A percentile compares a stretch with the other conserved stretches of the same genome.
Conservation (phyloP, 2,888 invertebrate species). For the Achlya flavicornis region DNA sequence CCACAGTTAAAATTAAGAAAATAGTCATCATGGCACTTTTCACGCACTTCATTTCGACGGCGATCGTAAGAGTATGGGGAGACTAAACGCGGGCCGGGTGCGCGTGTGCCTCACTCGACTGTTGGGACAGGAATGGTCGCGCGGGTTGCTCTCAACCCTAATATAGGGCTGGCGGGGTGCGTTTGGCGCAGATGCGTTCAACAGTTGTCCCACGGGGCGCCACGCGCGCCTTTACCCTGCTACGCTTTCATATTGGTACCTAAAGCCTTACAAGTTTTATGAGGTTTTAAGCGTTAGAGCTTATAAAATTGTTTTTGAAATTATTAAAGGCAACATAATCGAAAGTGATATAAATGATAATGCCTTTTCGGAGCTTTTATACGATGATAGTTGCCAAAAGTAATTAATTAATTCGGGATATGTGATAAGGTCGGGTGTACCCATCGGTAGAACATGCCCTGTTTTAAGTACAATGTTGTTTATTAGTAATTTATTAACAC, state of each 20-base stretch:
- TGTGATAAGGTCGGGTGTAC: no score
- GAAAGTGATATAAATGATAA: no score
- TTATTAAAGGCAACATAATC: not conserved
- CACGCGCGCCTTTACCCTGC: constrained; percentile 11
- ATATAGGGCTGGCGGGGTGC: constrained; percentile 51
- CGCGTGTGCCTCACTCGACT: constrained; percentile 40
- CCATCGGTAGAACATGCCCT: no score
- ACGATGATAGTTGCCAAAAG: no score
- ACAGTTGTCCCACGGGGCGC: constrained; percentile 65
- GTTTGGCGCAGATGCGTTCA: constrained; percentile 72
- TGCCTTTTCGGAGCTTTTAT: no score
- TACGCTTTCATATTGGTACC: constrained; percentile 11
- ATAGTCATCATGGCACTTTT: constrained; percentile 45
- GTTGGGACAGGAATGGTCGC: constrained; percentile 52
- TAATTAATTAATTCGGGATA: no score
- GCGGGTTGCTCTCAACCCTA: constrained; percentile 34
- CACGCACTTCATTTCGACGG: constrained; percentile 50
- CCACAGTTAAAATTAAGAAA: constrained; percentile 33
- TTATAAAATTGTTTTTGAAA: not conserved
- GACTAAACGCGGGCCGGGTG: constrained; percentile 12
- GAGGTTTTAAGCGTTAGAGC: not conserved
- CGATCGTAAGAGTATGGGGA: not conserved
- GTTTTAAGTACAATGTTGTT: no score
- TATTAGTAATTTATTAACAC: no score
- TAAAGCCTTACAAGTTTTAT: constrained; percentile 16